Evolutionary conservation across 2,888 invertebrate species (phyloP).

Genomic region (Phytoseiulus persimilis): DNA sequence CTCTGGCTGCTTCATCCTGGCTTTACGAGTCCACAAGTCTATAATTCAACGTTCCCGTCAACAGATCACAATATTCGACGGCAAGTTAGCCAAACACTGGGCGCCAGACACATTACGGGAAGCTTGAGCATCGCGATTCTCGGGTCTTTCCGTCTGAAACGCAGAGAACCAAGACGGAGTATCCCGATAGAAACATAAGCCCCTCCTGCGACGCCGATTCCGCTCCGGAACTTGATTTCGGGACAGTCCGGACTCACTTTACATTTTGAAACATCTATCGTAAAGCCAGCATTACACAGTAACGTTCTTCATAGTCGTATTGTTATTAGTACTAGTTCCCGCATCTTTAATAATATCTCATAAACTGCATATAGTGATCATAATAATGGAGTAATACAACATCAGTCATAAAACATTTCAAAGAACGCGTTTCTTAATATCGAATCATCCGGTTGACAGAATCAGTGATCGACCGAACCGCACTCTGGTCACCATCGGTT

Average conservation of each 20-base stretch:
- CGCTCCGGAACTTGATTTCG: no score
- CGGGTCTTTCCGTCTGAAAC: no score
- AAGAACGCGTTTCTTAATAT: not conserved
- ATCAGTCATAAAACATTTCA: not conserved
- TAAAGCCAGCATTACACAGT: slow-evolving; percentile 36
- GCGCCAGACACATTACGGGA: not conserved
- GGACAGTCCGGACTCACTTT: no score
- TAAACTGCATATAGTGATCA: not conserved
- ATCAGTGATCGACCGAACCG: not conserved
- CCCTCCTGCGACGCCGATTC: no score
- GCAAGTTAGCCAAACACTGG: not conserved
- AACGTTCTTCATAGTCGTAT: not conserved
- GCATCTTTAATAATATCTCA: not conserved
- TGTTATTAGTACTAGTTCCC: not conserved
- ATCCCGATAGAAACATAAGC: no score
- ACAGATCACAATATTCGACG: not conserved
- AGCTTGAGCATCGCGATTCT: not conserved
- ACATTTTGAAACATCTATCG: not conserved
- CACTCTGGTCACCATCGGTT: not conserved
- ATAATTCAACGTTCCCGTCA: not conserved
- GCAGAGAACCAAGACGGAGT: no score
- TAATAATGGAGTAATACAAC: not conserved
- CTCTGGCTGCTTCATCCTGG: slow-evolving; percentile 34
- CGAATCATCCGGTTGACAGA: not conserved
- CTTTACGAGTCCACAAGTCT: not conserved